Percentiles rank a stretch among this genome's conserved stretches.
Conservation (phyloP, 2,888 invertebrate species). For the Muschampia plurimacula region DNA sequence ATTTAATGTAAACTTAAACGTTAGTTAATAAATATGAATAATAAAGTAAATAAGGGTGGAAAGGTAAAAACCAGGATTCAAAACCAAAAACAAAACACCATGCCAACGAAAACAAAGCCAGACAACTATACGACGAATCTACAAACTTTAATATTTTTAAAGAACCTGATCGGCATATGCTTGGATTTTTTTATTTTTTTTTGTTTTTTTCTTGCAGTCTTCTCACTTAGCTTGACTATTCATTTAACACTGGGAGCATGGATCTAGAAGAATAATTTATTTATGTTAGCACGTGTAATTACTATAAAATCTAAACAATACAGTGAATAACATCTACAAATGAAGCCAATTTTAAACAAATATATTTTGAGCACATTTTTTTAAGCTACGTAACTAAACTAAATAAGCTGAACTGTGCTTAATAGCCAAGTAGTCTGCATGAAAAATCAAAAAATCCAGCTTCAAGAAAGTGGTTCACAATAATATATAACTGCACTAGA, state of each 20-base stretch:
- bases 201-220: constrained; percentile 78
- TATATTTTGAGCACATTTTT: no score
- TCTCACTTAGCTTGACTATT: constrained; percentile 87
- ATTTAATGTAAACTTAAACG: no score
- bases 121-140: constrained; percentile 52
- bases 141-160: constrained; percentile 70
- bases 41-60: not conserved
- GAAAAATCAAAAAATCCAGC: no score
- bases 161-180: constrained; percentile 75
- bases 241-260: constrained; percentile 93
- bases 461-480: no score
- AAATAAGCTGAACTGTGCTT: no score
- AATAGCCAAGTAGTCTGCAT: no score
- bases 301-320: constrained; percentile 1
- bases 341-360: not conserved
- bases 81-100: constrained; percentile 35
- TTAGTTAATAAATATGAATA: no score
- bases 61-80: constrained; percentile 3
- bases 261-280: constrained; percentile 86
- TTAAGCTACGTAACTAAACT: no score
- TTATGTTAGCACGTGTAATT: constrained; percentile 18
- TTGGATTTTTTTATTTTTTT: constrained; percentile 58
- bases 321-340: not conserved
- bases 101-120: constrained; percentile 45
- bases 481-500: no score